phyloP scores from a whole-genome alignment of 1,140 invertebrate genomes.

The Diploscapter pachys region DNA sequence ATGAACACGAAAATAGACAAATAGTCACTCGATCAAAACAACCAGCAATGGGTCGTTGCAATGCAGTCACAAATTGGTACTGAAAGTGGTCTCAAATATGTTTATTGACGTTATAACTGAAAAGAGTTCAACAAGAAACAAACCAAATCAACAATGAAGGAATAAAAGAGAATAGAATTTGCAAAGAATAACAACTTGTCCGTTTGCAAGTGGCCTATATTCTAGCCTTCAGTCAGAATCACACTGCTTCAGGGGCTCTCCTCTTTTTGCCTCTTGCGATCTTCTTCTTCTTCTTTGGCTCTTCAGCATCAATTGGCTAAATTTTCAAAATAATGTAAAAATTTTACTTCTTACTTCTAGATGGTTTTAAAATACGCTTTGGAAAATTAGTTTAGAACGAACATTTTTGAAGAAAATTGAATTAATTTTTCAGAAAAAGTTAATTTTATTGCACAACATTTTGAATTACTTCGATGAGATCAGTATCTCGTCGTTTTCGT shows the following conservation, averaged over 20 bases:
- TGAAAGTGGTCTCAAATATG: background rate
- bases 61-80: too few species aligned
- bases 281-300: constrained; percentile 13
- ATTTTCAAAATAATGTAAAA: background rate
- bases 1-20: too few species aligned
- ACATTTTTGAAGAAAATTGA: too few species aligned
- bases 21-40: too few species aligned
- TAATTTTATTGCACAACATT: too few species aligned
- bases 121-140: constrained; percentile 2
- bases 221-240: background rate
- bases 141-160: background rate
- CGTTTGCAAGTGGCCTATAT: background rate
- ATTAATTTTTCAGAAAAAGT: too few species aligned
- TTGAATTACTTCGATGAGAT: background rate
- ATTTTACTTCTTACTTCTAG: constrained; percentile 3
- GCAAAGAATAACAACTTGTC: too few species aligned
- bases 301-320: background rate
- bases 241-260: background rate
- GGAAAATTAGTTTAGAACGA: too few species aligned
- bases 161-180: too few species aligned
- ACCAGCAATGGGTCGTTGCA: too few species aligned
- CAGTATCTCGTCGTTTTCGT: constrained; percentile 7
- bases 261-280: background rate
- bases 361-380: too few species aligned
- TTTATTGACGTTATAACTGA: constrained; percentile 8